Evolutionary conservation across 2,797 vertebrate genomes (phyloP).

Genomic region (Enteromius afrohamiltoni): DNA sequence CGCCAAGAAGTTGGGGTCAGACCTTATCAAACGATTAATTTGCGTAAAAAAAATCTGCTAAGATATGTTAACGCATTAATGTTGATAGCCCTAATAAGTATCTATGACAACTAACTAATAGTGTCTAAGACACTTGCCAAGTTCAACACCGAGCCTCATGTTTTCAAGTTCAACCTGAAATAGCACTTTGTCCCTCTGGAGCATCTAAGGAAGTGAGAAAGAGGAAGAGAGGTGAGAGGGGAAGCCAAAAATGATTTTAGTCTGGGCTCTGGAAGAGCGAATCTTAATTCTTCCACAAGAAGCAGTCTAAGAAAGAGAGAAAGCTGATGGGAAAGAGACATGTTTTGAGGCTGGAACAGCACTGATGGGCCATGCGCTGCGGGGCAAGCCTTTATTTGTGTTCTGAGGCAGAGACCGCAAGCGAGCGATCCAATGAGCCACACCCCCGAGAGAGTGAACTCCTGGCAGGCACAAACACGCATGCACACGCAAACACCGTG

Average conservation of each 20-base stretch:
- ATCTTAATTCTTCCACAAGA: constrained; percentile 20
- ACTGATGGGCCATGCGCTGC: constrained; percentile 54
- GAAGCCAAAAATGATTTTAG: constrained; percentile 48
- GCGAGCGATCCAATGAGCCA: constrained; percentile 66
- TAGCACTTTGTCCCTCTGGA: background rate
- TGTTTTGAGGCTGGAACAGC: constrained; percentile 42
- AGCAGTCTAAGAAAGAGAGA: constrained; percentile 20
- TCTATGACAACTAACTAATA: constrained; percentile 3
- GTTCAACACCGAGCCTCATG: constrained; percentile 33
- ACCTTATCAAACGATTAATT: too few species aligned
- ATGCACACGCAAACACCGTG: background rate
- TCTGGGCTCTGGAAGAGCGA: constrained; percentile 24
- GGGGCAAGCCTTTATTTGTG: constrained; percentile 63
- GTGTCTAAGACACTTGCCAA: constrained; percentile 38
- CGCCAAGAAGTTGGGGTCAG: too few species aligned
- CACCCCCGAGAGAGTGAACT: too few species aligned
- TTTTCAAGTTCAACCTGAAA: constrained; percentile 35
- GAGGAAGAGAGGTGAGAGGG: constrained; percentile 18
- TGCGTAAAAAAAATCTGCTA: too few species aligned
- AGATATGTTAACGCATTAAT: too few species aligned
- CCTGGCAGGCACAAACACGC: constrained; percentile 20
- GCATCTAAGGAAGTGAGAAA: constrained; percentile 32
- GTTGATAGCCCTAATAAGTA: constrained; percentile 14
- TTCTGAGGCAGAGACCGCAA: constrained; percentile 65
- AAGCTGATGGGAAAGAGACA: constrained; percentile 29